A percentile compares a stretch with the other conserved stretches of the same genome.
Evolutionary conservation across 2,113 vertebrate genomes (phyloP).

Genomic region (Triplophysa dalaica): DNA sequence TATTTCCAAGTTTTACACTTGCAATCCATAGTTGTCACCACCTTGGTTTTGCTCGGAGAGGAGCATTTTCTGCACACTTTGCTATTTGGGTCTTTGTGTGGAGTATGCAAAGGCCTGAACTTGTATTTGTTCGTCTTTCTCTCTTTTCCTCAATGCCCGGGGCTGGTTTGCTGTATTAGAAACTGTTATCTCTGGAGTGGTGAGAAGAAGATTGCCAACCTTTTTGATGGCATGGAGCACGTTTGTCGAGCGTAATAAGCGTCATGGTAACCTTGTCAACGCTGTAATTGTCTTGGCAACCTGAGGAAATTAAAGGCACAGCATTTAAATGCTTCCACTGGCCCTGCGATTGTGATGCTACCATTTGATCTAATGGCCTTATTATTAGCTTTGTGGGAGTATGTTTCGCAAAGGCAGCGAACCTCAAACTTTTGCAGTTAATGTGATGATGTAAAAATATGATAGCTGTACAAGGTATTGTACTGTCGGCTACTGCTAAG

Average conservation of each 20-base stretch:
- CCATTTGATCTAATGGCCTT: constrained; percentile 50
- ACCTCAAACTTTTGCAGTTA: neutral
- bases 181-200: constrained; percentile 70
- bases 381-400: constrained; percentile 32
- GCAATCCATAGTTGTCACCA: neutral
- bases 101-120: constrained; percentile 59
- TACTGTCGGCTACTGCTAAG: neutral
- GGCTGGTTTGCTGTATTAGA: constrained; percentile 71
- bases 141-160: constrained; percentile 58
- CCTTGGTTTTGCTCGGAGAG: neutral
- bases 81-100: constrained; percentile 36
- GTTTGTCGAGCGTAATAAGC: constrained; percentile 69
- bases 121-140: constrained; percentile 65
- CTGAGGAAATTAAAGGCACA: constrained; percentile 69
- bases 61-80: neutral
- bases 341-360: constrained; percentile 44
- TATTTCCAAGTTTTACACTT: neutral
- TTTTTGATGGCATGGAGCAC: constrained; percentile 70
- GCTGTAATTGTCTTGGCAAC: constrained; percentile 73
- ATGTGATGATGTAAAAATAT: neutral
- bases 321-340: constrained; percentile 60
- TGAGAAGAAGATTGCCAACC: constrained; percentile 67
- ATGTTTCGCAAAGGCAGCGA: neutral
- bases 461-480: too few species aligned
- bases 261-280: constrained; percentile 71